Evolutionary conservation across 2,113 vertebrate species (phyloP).

Genomic region (Gracilinanus agilis): DNA sequence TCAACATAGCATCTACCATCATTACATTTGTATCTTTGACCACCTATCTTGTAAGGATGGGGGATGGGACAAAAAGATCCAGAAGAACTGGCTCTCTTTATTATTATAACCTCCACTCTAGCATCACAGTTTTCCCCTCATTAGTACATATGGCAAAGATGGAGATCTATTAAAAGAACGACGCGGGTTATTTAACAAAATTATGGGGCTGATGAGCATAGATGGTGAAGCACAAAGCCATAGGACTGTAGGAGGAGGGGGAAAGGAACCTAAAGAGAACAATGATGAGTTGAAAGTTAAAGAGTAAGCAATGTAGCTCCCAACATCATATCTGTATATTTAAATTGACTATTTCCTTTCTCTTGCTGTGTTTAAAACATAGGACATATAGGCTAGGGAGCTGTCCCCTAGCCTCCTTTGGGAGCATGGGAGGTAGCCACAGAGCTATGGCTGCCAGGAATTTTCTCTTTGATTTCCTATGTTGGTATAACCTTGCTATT

Average conservation of each 20-base stretch:
- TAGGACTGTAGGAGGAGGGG: too few species aligned
- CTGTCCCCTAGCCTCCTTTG: neutral
- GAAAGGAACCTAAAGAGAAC: neutral
- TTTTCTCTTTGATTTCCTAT: neutral
- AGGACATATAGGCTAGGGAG: neutral
- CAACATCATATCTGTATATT: neutral
- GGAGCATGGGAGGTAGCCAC: neutral
- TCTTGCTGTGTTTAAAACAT: neutral
- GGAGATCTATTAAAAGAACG: neutral
- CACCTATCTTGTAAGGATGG: too few species aligned
- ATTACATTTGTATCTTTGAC: too few species aligned
- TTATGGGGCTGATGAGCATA: neutral
- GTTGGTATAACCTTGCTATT: neutral
- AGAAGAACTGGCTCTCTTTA: too few species aligned
- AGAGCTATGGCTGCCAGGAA: neutral
- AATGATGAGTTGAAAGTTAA: neutral
- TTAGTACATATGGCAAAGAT: neutral
- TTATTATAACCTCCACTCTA: too few species aligned
- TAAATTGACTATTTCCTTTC: neutral
- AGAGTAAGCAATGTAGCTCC: neutral
- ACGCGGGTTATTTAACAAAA: neutral
- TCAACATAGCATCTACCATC: neutral
- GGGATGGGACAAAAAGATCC: too few species aligned
- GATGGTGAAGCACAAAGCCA: neutral
- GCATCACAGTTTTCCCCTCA: neutral